Conservation (phyloP, 2,113 vertebrate species). For the Tychaedon coryphoeus region DNA sequence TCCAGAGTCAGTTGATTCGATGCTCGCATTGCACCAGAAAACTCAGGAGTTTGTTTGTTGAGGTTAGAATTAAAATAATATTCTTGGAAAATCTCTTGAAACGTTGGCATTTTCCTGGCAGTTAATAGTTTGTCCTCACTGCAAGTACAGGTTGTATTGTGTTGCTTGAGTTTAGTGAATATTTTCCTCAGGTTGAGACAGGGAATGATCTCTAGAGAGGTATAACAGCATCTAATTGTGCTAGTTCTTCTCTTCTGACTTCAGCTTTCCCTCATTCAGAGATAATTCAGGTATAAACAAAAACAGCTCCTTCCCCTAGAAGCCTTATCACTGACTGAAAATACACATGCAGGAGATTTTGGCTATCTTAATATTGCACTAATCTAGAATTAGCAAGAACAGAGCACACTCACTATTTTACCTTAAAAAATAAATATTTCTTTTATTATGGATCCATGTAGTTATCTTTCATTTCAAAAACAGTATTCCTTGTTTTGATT, state of each 20-base stretch:
- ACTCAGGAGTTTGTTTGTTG: background rate
- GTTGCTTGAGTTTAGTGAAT: background rate
- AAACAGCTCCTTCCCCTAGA: background rate
- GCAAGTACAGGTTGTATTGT: background rate
- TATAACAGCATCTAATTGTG: background rate
- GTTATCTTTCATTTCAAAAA: background rate
- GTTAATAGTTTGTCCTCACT: background rate
- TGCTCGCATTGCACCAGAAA: background rate
- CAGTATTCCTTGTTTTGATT: background rate
- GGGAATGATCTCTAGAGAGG: background rate
- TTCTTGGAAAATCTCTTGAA: background rate
- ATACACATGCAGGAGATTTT: background rate
- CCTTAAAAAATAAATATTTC: background rate
- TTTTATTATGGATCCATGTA: background rate
- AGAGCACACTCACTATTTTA: background rate
- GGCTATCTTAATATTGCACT: background rate
- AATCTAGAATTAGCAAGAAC: background rate
- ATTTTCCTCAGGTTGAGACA: background rate
- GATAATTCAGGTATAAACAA: slow-evolving; percentile 1
- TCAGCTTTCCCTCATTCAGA: background rate
- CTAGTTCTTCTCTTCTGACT: background rate
- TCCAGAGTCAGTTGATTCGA: background rate
- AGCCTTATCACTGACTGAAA: background rate
- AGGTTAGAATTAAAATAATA: background rate
- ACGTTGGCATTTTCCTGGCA: background rate